Conservation (phyloP, 2,888 invertebrate species). For the Imbricaverruca yamaguchii region DNA sequence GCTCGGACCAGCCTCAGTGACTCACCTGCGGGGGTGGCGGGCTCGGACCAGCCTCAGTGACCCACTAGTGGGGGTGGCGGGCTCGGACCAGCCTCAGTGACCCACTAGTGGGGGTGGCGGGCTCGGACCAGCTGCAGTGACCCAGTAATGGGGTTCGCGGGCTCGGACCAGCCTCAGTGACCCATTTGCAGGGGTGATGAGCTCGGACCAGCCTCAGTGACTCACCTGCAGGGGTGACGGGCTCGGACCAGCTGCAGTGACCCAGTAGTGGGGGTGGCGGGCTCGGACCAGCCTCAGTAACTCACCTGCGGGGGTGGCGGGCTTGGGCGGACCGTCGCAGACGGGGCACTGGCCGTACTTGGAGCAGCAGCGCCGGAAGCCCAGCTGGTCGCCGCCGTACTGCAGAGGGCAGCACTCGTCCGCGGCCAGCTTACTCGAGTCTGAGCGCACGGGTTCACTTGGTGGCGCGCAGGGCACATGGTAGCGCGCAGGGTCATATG, state of each 20-base stretch:
- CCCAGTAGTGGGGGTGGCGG: not conserved
- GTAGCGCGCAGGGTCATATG: too few species aligned
- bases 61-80: not conserved
- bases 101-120: not conserved
- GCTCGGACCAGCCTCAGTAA: too few species aligned
- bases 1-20: too few species aligned
- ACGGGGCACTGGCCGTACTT: not conserved
- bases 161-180: too few species aligned
- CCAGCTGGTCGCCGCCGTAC: not conserved
- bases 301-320: not conserved
- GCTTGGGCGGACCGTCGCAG: not conserved
- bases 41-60: too few species aligned
- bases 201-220: too few species aligned
- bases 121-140: not conserved
- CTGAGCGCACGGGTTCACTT: not conserved
- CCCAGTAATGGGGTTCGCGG: too few species aligned
- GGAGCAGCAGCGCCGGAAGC: not conserved
- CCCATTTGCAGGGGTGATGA: too few species aligned
- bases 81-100: not conserved
- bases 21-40: too few species aligned
- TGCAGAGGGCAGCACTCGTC: not conserved
- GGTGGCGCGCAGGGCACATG: too few species aligned
- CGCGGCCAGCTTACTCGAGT: not conserved
- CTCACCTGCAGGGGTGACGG: not conserved
- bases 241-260: not conserved